Evolutionary conservation across 2,888 invertebrate genomes (phyloP).

Genomic region (Trachelus tabidus): DNA sequence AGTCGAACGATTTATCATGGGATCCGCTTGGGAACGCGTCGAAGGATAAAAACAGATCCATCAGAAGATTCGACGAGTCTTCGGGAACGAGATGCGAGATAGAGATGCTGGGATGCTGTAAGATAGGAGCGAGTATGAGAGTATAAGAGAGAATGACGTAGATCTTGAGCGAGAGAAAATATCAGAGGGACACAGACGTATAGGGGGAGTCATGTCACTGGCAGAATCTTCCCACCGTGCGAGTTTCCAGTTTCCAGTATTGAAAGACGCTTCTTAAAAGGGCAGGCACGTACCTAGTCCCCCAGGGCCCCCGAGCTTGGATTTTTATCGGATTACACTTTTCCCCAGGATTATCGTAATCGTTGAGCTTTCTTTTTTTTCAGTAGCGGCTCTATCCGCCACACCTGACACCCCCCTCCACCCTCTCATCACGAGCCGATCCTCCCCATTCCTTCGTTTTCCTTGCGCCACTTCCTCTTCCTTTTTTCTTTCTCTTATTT

Average conservation of each 20-base stretch:
- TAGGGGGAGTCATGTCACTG: constrained; percentile 17
- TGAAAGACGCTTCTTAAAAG: constrained; percentile 35
- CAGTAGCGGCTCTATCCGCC: too few species aligned
- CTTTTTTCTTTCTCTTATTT: too few species aligned
- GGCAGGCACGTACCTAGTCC: too few species aligned
- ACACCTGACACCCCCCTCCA: too few species aligned
- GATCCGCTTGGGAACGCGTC: constrained; percentile 39
- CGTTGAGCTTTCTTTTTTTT: too few species aligned
- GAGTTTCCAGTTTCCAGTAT: constrained; percentile 42
- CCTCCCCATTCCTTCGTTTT: too few species aligned
- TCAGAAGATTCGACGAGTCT: constrained; percentile 56
- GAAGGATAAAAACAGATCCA: constrained; percentile 50
- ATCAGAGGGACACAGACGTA: neutral
- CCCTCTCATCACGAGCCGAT: too few species aligned
- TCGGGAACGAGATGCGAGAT: constrained; percentile 24
- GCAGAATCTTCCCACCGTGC: constrained; percentile 39
- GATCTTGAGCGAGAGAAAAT: constrained; percentile 6
- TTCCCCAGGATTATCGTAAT: too few species aligned
- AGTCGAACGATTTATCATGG: constrained; percentile 49
- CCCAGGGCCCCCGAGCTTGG: too few species aligned
- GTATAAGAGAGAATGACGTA: neutral
- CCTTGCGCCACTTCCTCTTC: too few species aligned
- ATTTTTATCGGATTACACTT: too few species aligned
- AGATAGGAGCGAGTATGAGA: too few species aligned
- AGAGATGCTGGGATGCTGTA: constrained; percentile 17